These are phyloP conservation scores for Brassicogethes aeneus DNA, from an alignment of 2,888 invertebrate genomes.

Conservation along the genomic window DNA sequence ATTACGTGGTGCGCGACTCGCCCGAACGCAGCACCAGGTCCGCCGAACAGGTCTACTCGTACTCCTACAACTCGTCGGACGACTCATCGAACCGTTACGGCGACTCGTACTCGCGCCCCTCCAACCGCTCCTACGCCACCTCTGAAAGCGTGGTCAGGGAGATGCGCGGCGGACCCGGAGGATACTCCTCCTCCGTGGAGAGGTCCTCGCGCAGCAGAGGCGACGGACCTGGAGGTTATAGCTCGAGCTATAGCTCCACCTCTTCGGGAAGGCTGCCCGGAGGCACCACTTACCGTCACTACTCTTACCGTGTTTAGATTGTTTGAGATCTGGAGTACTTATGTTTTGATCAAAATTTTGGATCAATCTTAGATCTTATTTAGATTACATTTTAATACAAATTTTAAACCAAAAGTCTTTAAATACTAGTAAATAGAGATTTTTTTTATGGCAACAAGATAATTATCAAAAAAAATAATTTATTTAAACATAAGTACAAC, in stretches of 20 bases:
- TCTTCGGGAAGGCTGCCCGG: conserved; percentile 73
- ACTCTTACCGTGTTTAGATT: conserved; percentile 74
- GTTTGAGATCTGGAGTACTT: too few relatives aligned
- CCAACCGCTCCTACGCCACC: conserved; percentile 55
- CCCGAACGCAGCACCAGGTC: conserved; percentile 58
- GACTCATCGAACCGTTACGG: conserved; percentile 44
- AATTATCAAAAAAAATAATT: too few relatives aligned
- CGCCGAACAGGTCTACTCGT: conserved; percentile 79
- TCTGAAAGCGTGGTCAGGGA: conserved; percentile 60
- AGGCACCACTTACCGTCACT: conserved; percentile 76
- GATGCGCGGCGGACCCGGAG: conserved; percentile 57
- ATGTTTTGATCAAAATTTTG: conserved; percentile 3
- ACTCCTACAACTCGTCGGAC: conserved; percentile 65
- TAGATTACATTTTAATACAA: too few relatives aligned
- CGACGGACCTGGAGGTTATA: conserved; percentile 70
- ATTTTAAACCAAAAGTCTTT: conserved; percentile 6
- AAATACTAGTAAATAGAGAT: conserved; percentile 1
- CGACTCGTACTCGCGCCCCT: conserved; percentile 50
- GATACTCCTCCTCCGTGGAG: conserved; percentile 66
- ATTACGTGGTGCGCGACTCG: conserved; percentile 76
- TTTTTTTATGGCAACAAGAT: too few relatives aligned
- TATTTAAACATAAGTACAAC: too few relatives aligned
- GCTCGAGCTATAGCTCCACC: conserved; percentile 67
- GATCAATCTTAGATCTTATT: too few relatives aligned
- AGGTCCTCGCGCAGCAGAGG: conserved; percentile 60